These are phyloP conservation scores for Diaprepes abbreviatus DNA, from an alignment of 2,888 invertebrate species.

Conservation along the genomic window DNA sequence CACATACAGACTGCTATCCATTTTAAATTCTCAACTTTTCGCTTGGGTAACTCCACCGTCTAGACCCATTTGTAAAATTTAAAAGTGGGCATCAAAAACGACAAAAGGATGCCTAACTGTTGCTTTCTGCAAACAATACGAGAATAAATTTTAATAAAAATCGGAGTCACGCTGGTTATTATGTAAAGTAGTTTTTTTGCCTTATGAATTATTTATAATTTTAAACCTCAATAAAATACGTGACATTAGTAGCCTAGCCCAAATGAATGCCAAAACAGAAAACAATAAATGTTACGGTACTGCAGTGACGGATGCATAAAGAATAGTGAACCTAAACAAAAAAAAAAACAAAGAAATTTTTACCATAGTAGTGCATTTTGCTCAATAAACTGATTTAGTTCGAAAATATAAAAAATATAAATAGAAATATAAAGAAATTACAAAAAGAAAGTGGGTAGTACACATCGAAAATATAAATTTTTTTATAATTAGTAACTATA, in stretches of 20 bases:
- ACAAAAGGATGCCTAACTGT: conserved; percentile 29
- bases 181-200: conserved; percentile 28
- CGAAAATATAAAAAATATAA: too few relatives aligned
- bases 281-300: conserved; percentile 12
- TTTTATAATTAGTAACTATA: too few relatives aligned
- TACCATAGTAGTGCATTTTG: too few relatives aligned
- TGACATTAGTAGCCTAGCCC: conserved; percentile 7
- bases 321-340: too few relatives aligned
- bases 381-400: too few relatives aligned
- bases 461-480: too few relatives aligned
- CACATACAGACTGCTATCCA: too few relatives aligned
- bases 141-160: conserved; percentile 33
- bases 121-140: conserved; percentile 21
- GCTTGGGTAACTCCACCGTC: conserved; percentile 16
- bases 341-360: too few relatives aligned
- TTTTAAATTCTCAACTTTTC: conserved; percentile 2
- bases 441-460: too few relatives aligned
- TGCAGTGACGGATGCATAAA: not conserved
- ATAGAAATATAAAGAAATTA: too few relatives aligned
- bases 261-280: conserved; percentile 2
- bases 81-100: conserved; percentile 17
- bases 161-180: conserved; percentile 25
- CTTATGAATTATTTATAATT: conserved; percentile 34
- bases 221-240: conserved; percentile 22
- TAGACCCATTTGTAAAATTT: conserved; percentile 15